Conservation (phyloP, 2,797 vertebrate genomes). For the Pseudomugil tenellus region DNA sequence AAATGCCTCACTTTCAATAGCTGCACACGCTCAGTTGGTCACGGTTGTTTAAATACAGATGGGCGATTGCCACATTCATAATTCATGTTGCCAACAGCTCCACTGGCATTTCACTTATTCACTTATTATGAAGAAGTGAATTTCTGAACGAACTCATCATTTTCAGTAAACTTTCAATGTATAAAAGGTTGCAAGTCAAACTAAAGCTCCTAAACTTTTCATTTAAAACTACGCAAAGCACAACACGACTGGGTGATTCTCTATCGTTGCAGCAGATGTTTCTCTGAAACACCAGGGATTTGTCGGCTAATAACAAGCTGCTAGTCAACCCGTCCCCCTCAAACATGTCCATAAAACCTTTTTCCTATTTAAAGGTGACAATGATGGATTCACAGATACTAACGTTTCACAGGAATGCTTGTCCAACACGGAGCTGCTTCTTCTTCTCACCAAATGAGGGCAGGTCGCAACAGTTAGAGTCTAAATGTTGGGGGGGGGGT, state of each 20-base stretch:
- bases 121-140: too few relatives aligned
- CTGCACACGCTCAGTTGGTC: conserved; percentile 76
- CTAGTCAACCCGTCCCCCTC: conserved; percentile 62
- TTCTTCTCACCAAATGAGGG: conserved; percentile 41
- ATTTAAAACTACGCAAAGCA: conserved; percentile 18
- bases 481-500: conserved; percentile 34
- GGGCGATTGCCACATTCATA: conserved; percentile 67
- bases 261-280: conserved; percentile 70
- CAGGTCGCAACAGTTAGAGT: conserved; percentile 35
- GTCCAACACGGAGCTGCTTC: conserved; percentile 59
- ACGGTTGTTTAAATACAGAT: conserved; percentile 76
- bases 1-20: conserved; percentile 73
- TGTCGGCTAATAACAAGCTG: conserved; percentile 50
- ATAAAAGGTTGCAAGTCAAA: conserved; percentile 20
- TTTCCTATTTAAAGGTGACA: conserved; percentile 72
- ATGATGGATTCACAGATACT: conserved; percentile 74
- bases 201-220: background rate
- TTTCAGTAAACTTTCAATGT: background rate
- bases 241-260: conserved; percentile 20
- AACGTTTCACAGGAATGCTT: conserved; percentile 60
- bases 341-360: conserved; percentile 52
- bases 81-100: conserved; percentile 59
- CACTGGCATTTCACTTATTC: conserved; percentile 38
- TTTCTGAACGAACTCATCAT: too few relatives aligned
- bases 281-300: conserved; percentile 63